These are phyloP conservation scores for Camponotus vicinus DNA, from an alignment of 1,140 invertebrate species.

Conservation along the genomic window DNA sequence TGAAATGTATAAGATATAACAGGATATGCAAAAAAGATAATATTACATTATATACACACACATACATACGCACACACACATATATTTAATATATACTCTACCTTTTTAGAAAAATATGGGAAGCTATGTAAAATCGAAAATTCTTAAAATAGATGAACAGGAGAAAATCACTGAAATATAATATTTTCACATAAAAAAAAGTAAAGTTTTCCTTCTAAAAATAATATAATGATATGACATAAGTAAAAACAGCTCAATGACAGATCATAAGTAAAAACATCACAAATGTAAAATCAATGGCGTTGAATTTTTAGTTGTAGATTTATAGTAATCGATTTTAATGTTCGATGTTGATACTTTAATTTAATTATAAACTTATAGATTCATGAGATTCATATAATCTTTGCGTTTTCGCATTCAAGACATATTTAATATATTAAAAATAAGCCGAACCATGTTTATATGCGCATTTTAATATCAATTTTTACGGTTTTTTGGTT, in stretches of 20 bases:
- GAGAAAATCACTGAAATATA: neutral
- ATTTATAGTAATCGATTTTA: neutral
- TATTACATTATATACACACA: neutral
- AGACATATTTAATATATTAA: constrained; percentile 43
- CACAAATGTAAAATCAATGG: constrained; percentile 13
- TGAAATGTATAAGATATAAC: neutral
- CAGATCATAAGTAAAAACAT: constrained; percentile 19
- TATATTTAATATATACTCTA: neutral
- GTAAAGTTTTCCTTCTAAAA: neutral
- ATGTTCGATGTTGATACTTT: constrained; percentile 13
- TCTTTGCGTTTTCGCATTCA: neutral
- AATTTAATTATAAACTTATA: constrained; percentile 51
- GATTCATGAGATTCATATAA: constrained; percentile 61
- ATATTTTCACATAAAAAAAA: neutral
- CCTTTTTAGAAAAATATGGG: constrained; percentile 34
- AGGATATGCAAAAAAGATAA: neutral
- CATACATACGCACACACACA: neutral
- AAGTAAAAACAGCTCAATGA: neutral
- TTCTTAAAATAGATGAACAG: neutral
- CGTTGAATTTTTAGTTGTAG: constrained; percentile 10
- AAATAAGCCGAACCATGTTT: constrained; percentile 21
- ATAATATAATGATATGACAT: neutral
- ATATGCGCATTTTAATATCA: neutral
- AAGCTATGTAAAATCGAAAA: constrained; percentile 22
- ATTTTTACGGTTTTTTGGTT: neutral